A percentile compares a stretch with the other conserved stretches of the same genome.
These are phyloP conservation scores for Clamator glandarius DNA, from an alignment of 2,797 vertebrate genomes.

Conservation along the genomic window DNA sequence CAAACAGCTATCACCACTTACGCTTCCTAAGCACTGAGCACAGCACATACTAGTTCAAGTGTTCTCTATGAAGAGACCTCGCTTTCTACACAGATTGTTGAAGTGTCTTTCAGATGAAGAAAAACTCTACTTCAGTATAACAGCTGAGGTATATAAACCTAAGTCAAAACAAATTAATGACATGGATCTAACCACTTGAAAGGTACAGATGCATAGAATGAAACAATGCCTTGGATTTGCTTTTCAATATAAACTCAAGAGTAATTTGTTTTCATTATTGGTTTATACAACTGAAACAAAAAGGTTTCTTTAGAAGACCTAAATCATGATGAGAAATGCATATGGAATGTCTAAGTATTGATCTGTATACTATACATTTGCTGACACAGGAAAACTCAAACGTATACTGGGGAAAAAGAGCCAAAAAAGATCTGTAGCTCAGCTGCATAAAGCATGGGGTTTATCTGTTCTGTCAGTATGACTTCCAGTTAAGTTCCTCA, in stretches of 20 bases:
- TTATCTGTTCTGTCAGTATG: background rate
- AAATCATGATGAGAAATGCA: background rate
- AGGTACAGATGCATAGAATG: background rate
- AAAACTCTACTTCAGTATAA: background rate
- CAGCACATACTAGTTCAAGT: background rate
- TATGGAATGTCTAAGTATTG: background rate
- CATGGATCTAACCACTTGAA: background rate
- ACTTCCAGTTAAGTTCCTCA: background rate
- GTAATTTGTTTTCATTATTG: background rate
- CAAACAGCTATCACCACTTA: background rate
- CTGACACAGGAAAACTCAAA: conserved; percentile 9
- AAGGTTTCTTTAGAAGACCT: background rate
- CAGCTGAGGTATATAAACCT: background rate
- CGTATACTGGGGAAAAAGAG: background rate
- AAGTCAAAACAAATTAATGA: background rate
- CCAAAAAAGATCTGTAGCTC: background rate
- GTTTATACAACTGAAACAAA: background rate
- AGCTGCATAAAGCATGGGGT: background rate
- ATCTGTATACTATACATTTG: background rate
- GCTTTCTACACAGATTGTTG: background rate
- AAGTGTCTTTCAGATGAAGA: background rate
- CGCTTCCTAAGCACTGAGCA: background rate
- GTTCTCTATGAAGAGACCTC: background rate
- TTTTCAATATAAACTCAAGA: background rate
- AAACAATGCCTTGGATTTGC: background rate